Conservation (phyloP, 2,888 invertebrate genomes). For the Macrophya alboannulata region DNA sequence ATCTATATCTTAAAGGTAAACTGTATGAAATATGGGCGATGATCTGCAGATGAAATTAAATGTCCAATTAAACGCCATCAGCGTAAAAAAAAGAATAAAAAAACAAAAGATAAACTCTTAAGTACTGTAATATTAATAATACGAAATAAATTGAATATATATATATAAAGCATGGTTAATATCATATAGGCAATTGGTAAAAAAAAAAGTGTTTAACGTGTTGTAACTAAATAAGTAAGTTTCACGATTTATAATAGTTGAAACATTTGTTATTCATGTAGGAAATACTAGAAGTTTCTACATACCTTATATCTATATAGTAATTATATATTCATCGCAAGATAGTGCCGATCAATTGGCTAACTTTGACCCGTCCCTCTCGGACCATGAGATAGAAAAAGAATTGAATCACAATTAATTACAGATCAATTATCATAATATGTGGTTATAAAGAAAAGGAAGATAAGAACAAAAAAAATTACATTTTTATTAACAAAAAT, state of each 20-base stretch:
- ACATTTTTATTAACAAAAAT: neutral
- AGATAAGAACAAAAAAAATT: neutral
- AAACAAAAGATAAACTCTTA: neutral
- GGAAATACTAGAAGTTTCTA: neutral
- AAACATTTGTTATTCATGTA: constrained; percentile 5
- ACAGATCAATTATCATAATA: neutral
- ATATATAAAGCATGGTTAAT: neutral
- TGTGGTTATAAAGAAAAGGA: neutral
- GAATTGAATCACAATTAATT: neutral
- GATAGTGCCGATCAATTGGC: constrained; percentile 27
- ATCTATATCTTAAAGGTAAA: neutral
- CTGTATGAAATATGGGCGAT: neutral
- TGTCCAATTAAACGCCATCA: neutral
- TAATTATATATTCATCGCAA: constrained; percentile 13
- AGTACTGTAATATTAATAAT: neutral
- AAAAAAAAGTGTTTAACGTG: neutral
- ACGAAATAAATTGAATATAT: neutral
- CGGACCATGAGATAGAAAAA: constrained; percentile 23
- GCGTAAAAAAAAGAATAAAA: neutral
- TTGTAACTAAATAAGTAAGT: neutral
- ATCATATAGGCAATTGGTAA: neutral
- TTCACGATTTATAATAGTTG: neutral
- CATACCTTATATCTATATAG: neutral
- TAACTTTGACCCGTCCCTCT: constrained; percentile 34
- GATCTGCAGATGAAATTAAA: neutral